Conservation (phyloP, 2,797 vertebrate genomes). For the Nothura maculosa region DNA sequence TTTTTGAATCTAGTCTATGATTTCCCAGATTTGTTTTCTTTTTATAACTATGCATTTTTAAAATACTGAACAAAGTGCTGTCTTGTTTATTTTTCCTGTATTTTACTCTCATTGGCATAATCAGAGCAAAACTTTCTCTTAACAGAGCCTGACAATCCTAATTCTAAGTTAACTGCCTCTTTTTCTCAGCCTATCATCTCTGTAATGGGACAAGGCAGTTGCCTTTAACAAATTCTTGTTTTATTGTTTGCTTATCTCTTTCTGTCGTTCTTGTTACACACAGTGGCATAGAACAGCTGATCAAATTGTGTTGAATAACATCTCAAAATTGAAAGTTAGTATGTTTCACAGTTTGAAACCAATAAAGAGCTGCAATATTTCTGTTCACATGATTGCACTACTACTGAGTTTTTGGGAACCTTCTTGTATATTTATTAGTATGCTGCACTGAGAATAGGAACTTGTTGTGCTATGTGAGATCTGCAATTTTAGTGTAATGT, state of each 20-base stretch:
- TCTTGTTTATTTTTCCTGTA: not conserved
- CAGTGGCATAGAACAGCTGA: constrained; percentile 20
- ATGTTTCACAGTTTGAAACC: constrained; percentile 61
- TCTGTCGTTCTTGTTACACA: not conserved
- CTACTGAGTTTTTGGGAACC: constrained; percentile 39
- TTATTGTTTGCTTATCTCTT: constrained; percentile 41
- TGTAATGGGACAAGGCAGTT: constrained; percentile 2
- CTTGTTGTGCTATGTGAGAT: constrained; percentile 28
- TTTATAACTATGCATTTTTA: not conserved
- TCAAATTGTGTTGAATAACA: constrained; percentile 60
- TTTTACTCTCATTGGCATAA: constrained; percentile 19
- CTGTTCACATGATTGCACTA: constrained; percentile 34
- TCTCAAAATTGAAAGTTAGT: constrained; percentile 62
- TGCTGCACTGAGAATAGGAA: constrained; percentile 4
- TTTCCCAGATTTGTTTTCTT: not conserved
- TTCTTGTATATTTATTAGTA: constrained; percentile 24
- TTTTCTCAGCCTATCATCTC: not conserved
- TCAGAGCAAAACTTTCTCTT: constrained; percentile 28
- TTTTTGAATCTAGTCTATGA: not conserved
- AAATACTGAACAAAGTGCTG: not conserved
- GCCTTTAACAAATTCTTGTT: constrained; percentile 55
- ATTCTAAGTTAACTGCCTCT: not conserved
- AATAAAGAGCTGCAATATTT: constrained; percentile 50
- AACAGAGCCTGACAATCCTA: not conserved
- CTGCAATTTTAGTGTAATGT: constrained; percentile 48